Evolutionary conservation across 1,140 invertebrate species (phyloP), one percentile per base, ranked within the genome.

Genomic region (Hermetia illucens): DNA sequence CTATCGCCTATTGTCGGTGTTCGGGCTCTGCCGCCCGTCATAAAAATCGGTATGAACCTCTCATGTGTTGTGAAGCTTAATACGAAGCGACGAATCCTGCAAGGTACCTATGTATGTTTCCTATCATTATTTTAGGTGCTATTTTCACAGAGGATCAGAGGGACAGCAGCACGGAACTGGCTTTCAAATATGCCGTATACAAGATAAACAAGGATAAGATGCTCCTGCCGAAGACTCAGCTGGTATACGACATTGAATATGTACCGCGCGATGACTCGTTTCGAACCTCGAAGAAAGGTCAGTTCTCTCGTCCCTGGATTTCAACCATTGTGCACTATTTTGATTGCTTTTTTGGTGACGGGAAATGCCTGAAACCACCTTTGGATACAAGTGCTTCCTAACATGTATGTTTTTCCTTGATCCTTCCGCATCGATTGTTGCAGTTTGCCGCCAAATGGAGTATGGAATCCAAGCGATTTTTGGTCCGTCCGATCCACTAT

Each of bases 151-250:
- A 88, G 48, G 78, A 86, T 42, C 74, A 82, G 42, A 76, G 78
- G 46, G 79, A 79, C 43, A 82, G 75, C 43, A 77, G 74, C 45
- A 72, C 75, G 0, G 87, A 91, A 53, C 55, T 90, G 41, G 85
- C 86, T 2, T 93, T 93, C 62, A 89, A 90, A 52, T 92, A 91
- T 61, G 87, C 88, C 5, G 82, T 92, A 1, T 86, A 89, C 59
- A 76, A 77, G 42, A 82, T 93, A 43, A 93, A 93, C 62, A 80
- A 81, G 51, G 85, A 92, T 48, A 71, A 75, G 36, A 74, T 68
- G 44, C 56, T 92, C 5, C 61, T 93, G 30, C 77, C 86, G 3
- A 85, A 89, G 45, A 84, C 78, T 2, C 85, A 81, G 0, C 60
- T 93, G 13, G 74, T 84, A 2, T 90, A 89, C 51, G 82, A 91